Evolutionary conservation across 2,888 invertebrate species (phyloP).

Genomic region (Eristalinus sepulchralis): DNA sequence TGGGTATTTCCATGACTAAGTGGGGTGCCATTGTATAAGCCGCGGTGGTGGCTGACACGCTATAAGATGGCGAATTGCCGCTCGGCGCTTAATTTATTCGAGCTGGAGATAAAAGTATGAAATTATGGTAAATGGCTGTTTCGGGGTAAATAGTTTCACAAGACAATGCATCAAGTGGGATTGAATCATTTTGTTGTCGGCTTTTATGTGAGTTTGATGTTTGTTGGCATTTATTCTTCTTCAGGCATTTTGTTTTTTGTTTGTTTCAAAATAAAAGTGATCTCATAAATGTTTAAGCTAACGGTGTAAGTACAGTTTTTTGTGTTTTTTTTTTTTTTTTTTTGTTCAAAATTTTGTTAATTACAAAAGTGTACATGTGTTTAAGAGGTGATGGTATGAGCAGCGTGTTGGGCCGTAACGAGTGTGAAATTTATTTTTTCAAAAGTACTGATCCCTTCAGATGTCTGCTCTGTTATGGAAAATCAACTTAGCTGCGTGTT

Average conservation of each 20-base stretch:
- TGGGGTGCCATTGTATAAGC: slow-evolving; percentile 39
- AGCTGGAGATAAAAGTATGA: slow-evolving; percentile 50
- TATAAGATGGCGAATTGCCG: not conserved
- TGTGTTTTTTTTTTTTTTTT: too few relatives aligned
- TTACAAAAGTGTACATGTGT: too few relatives aligned
- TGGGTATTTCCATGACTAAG: slow-evolving; percentile 53
- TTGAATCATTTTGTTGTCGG: slow-evolving; percentile 43
- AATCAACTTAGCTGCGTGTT: too few relatives aligned
- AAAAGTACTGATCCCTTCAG: too few relatives aligned
- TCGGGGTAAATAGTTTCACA: slow-evolving; percentile 21
- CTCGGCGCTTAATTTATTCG: slow-evolving; percentile 43
- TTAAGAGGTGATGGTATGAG: too few relatives aligned
- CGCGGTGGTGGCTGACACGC: slow-evolving; percentile 3
- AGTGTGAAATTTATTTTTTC: too few relatives aligned
- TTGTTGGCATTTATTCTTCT: not conserved
- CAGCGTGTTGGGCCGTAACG: too few relatives aligned
- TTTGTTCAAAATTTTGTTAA: too few relatives aligned
- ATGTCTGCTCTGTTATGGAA: too few relatives aligned
- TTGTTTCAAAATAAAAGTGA: not conserved
- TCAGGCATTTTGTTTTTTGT: not conserved
- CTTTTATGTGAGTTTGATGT: slow-evolving; percentile 41
- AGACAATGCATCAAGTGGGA: slow-evolving; percentile 16
- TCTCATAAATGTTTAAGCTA: not conserved
- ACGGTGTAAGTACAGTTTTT: not conserved
- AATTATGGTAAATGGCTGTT: slow-evolving; percentile 40